These are phyloP conservation scores for Ophion ventricosus DNA, from an alignment of 2,888 invertebrate species.

Conservation along the genomic window DNA sequence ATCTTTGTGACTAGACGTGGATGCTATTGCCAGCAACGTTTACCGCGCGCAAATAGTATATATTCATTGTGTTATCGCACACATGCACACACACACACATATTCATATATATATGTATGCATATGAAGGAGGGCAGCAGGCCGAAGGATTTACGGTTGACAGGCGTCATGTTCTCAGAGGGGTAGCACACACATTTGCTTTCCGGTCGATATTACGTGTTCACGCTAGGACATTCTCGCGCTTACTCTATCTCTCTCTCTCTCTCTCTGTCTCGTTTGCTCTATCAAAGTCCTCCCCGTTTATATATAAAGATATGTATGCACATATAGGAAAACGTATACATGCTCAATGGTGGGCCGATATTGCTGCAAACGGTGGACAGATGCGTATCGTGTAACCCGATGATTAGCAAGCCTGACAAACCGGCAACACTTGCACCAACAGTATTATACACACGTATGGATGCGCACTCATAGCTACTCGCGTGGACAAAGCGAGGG, in stretches of 20 bases:
- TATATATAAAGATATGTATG: constrained; percentile 40
- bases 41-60: constrained; percentile 24
- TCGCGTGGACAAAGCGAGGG: not conserved
- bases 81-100: constrained; percentile 21
- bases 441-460: constrained; percentile 15
- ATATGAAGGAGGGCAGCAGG: constrained; percentile 53
- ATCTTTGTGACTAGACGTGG: constrained; percentile 74
- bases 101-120: constrained; percentile 22
- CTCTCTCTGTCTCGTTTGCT: constrained; percentile 39
- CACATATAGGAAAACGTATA: constrained; percentile 33
- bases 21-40: constrained; percentile 68
- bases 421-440: constrained; percentile 62
- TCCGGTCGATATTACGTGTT: constrained; percentile 77
- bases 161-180: constrained; percentile 76
- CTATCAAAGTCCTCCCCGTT: constrained; percentile 36
- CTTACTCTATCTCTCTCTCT: constrained; percentile 47
- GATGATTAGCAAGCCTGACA: constrained; percentile 73
- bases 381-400: constrained; percentile 72
- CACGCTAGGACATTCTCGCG: constrained; percentile 62
- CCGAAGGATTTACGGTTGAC: constrained; percentile 71
- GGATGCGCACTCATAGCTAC: not conserved
- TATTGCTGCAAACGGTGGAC: constrained; percentile 64
- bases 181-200: constrained; percentile 73
- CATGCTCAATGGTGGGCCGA: constrained; percentile 52
- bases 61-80: constrained; percentile 49